Percentiles rank a stretch among this genome's conserved stretches.
Conservation (phyloP, 2,888 invertebrate species). For the Petrolisthes manimaculis region DNA sequence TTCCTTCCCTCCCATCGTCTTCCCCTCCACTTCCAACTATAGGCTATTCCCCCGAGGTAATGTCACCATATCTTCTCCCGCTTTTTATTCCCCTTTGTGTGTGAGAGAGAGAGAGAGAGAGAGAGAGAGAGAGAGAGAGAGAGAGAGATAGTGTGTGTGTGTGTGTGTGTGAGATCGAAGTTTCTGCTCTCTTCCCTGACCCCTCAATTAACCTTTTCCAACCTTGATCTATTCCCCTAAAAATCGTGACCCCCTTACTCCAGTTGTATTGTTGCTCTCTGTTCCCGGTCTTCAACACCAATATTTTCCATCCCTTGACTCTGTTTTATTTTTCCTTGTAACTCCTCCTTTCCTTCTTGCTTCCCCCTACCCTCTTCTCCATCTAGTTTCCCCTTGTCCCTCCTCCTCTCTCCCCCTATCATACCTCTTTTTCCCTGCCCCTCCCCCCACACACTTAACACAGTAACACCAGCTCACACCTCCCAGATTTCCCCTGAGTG, state of each 20-base stretch:
- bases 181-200: slow-evolving; percentile 2
- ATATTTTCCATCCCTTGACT: background rate
- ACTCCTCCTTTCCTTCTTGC: background rate
- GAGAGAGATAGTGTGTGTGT: background rate
- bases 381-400: background rate
- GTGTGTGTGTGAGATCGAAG: background rate
- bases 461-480: background rate
- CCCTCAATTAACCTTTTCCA: background rate
- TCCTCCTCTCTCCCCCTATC: background rate
- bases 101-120: background rate
- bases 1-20: background rate
- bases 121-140: background rate
- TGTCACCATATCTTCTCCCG: too few relatives aligned
- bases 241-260: background rate
- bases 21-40: background rate
- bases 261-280: background rate
- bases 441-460: background rate
- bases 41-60: too few relatives aligned
- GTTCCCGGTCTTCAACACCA: background rate
- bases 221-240: background rate
- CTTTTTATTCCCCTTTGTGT: background rate
- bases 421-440: background rate
- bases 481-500: background rate
- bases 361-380: background rate
- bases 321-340: background rate